phyloP scores from a whole-genome alignment of 2,113 vertebrate genomes.

The Indicator indicator region DNA sequence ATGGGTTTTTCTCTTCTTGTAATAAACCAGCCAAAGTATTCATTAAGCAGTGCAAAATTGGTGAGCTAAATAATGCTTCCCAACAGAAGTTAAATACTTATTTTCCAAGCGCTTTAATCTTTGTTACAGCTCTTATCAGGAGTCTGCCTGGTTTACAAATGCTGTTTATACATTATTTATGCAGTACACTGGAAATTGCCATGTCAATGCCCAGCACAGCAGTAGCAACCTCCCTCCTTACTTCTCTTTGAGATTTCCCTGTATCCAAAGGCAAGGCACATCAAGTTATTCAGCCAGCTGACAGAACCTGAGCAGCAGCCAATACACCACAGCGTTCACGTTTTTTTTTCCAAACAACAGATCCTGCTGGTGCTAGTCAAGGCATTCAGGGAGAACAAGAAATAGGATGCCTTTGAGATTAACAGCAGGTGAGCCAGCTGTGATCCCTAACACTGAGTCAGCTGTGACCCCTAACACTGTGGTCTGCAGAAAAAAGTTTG shows the following conservation, averaged over 20 bases:
- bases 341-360: background rate
- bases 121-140: background rate
- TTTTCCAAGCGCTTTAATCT: background rate
- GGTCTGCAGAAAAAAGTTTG: background rate
- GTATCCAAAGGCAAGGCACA: background rate
- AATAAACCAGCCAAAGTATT: background rate
- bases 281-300: background rate
- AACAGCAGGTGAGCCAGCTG: background rate
- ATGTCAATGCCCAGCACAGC: background rate
- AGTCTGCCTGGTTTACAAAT: background rate
- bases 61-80: background rate
- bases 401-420: background rate
- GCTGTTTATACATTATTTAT: background rate
- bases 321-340: background rate
- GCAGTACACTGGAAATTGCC: background rate
- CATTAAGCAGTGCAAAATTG: background rate
- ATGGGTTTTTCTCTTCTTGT: background rate
- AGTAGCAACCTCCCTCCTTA: background rate
- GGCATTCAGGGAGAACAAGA: background rate
- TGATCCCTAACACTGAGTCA: background rate
- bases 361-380: background rate
- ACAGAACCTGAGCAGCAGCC: background rate
- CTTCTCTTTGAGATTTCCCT: background rate
- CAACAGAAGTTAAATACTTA: background rate
- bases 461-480: background rate